A percentile compares a stretch with the other conserved stretches of the same genome.
Conservation (phyloP, 2,797 vertebrate genomes). For the Gallinago solitaria region DNA sequence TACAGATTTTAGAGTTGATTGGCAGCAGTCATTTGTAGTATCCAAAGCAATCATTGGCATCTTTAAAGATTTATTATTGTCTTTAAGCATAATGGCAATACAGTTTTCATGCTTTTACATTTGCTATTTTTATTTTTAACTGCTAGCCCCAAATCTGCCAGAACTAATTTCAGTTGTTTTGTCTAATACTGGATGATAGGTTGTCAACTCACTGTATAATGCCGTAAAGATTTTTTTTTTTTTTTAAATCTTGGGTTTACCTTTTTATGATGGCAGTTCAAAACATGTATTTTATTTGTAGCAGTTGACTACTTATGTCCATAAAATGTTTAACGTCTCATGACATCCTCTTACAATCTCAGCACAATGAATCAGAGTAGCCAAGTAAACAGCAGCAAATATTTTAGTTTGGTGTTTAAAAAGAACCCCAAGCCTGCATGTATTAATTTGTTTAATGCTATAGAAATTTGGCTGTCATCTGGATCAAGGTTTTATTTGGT, state of each 20-base stretch:
- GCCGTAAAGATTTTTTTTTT: slow-evolving; percentile 25
- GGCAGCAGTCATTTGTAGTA: slow-evolving; percentile 79
- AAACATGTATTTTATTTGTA: slow-evolving; percentile 51
- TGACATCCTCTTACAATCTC: not conserved
- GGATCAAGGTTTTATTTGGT: not conserved
- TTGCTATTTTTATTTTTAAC: slow-evolving; percentile 85
- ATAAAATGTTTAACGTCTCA: slow-evolving; percentile 33
- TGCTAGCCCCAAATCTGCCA: slow-evolving; percentile 74
- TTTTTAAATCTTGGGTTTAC: slow-evolving; percentile 53
- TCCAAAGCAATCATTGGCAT: slow-evolving; percentile 70
- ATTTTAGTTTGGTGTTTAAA: not conserved
- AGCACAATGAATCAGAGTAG: not conserved
- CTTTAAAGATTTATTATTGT: slow-evolving; percentile 81
- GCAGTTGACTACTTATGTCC: slow-evolving; percentile 52
- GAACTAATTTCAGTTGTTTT: slow-evolving; percentile 74
- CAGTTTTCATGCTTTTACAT: slow-evolving; percentile 81
- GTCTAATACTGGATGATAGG: slow-evolving; percentile 68
- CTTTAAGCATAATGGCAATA: slow-evolving; percentile 81
- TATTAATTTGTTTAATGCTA: not conserved
- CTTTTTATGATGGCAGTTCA: slow-evolving; percentile 54
- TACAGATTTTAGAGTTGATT: slow-evolving; percentile 71
- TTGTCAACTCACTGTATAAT: slow-evolving; percentile 70
- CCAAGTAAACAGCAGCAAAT: not conserved
- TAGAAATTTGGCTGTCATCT: not conserved
- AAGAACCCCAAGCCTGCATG: not conserved